Evolutionary conservation across 2,797 vertebrate species (phyloP), one percentile per base, ranked within the genome.

Genomic region (Otolemur crassicaudatus): DNA sequence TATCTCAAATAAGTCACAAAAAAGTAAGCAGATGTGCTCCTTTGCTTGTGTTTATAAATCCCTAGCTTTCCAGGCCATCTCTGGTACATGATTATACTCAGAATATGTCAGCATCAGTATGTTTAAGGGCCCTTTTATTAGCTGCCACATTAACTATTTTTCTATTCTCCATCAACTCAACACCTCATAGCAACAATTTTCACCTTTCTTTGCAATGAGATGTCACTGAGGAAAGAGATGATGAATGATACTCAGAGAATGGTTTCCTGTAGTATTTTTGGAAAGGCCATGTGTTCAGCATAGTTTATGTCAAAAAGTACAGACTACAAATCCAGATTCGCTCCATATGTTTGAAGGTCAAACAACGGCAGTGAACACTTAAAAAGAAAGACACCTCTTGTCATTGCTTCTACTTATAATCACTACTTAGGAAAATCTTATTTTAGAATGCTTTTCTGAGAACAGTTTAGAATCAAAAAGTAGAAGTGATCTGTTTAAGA

Each of bases 321-420:
- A 97, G 82, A 94, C 81, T 95, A 92, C 87, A 96, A 63, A 94
- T 85, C 79, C 40, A 83, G 73, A 88, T 88, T 94, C 84, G 96
- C 63, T 96, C 87, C 96, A 77, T 85, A 95, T 95, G 89, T 58
- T 96, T 93, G 95, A 97, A 97, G 96, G 97, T 98, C 96, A 97
- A 61, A 97, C 91, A 95, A 91, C 60, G 93, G 65, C 81, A 96
- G 58, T 25, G 37, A 60, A 73, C 58, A 37, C 77, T 20, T 34
- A 58, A 79, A 46, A 17, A 53, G 29, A 87, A 67, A 84, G 84
- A 53, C 31, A 93, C 14, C 46, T 92, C 83, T 90, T 90, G 61
- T 88, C 63, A 61, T 29, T 75, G 73, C 46, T 95, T 96, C 79
- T 94, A 29, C 83, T 94, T 88, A 82, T 96, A 72, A 81, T 75